Conservation (phyloP, 2,113 vertebrate species). For the Datnioides undecimradiatus region DNA sequence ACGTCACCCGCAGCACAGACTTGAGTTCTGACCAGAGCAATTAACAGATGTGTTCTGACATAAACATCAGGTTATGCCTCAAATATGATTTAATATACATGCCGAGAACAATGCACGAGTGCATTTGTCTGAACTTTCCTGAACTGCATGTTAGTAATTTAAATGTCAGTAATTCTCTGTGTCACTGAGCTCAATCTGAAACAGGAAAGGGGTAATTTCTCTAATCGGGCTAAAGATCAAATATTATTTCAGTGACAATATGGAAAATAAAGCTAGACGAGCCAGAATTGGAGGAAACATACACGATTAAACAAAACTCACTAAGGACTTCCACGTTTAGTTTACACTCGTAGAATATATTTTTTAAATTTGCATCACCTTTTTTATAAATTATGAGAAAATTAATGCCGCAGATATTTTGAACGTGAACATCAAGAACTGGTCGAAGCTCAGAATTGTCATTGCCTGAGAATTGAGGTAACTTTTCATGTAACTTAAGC, state of each 20-base stretch:
- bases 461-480: not conserved
- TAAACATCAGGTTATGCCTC: conserved; percentile 47
- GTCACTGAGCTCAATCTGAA: conserved; percentile 52
- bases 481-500: too few relatives aligned
- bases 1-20: conserved; percentile 60
- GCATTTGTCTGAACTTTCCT: conserved; percentile 34
- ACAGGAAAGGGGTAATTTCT: conserved; percentile 65
- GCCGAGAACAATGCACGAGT: not conserved
- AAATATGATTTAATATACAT: conserved; percentile 27
- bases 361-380: not conserved
- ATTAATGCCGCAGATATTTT: not conserved
- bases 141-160: conserved; percentile 62
- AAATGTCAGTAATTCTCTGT: conserved; percentile 65
- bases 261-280: conserved; percentile 40
- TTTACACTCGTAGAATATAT: not conserved
- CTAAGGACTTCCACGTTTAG: not conserved
- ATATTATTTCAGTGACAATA: conserved; percentile 62
- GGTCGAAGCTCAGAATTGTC: not conserved
- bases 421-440: not conserved
- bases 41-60: conserved; percentile 73
- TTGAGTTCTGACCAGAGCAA: conserved; percentile 53
- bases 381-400: not conserved
- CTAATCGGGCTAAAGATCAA: conserved; percentile 61
- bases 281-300: conserved; percentile 24
- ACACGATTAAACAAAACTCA: conserved; percentile 2